phyloP scores from a whole-genome alignment of 2,113 vertebrate species.

The Hystrix brachyura region DNA sequence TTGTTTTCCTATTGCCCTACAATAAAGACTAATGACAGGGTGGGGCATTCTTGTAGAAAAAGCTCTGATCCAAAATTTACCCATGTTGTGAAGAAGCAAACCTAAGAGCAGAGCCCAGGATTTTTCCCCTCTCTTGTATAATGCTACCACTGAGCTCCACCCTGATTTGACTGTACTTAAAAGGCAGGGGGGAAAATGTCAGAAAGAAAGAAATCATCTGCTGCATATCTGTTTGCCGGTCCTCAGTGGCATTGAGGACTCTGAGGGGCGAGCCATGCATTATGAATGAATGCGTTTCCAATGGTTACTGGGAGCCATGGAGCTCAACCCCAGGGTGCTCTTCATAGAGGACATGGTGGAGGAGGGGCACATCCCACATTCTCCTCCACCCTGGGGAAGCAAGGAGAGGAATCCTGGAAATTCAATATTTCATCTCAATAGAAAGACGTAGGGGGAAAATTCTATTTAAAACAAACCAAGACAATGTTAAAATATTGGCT shows the following conservation, averaged over 20 bases:
- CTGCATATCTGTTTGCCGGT: conserved; percentile 75
- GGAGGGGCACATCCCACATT: conserved; percentile 71
- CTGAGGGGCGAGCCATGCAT: conserved; percentile 86
- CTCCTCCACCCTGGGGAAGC: conserved; percentile 58
- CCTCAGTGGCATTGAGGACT: conserved; percentile 84
- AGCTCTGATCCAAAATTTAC: conserved; percentile 45
- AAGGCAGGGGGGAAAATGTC: conserved; percentile 60
- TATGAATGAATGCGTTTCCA: conserved; percentile 90
- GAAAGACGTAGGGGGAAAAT: background rate
- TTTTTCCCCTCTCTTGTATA: background rate
- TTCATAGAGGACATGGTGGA: conserved; percentile 78
- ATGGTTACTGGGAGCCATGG: conserved; percentile 85
- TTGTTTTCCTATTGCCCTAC: background rate
- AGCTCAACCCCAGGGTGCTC: conserved; percentile 74
- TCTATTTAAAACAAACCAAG: conserved; percentile 63
- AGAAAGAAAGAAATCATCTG: conserved; percentile 77
- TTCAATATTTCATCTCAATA: conserved; percentile 57
- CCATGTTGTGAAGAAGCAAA: conserved; percentile 52
- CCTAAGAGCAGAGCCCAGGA: conserved; percentile 20
- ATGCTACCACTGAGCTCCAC: conserved; percentile 79
- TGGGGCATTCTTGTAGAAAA: conserved; percentile 70
- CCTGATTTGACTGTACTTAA: conserved; percentile 77
- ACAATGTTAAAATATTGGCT: conserved; percentile 70
- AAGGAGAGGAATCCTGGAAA: conserved; percentile 73
- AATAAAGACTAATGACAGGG: conserved; percentile 67